Evolutionary conservation across 1,140 invertebrate genomes (phyloP), one percentile per base, ranked within the genome.

Genomic region (Bombus sibiricus): DNA sequence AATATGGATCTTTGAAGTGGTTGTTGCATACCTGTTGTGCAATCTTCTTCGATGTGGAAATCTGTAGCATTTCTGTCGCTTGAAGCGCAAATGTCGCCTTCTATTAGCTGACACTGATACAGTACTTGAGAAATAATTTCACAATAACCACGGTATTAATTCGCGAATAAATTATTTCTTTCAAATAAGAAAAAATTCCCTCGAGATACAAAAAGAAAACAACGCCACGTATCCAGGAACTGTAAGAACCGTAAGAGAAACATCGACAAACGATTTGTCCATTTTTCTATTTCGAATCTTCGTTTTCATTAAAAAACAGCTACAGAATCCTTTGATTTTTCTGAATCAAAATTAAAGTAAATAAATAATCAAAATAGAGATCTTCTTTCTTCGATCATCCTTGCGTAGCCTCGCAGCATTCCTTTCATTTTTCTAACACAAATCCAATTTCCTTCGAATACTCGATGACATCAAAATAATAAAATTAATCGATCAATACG

Each of bases 1-100:
- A 85, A 85, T 85, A 85, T 80, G 83, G 83, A 85, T 73, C 83
- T 80, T 80, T 85, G 25, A 64, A 85, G 83, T 64, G 47, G 62
- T 83, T 83, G 64, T 47, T 53, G 73, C 73, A 83, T 83, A 41
- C 81, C 47, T 77, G 43, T 53, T 77, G 81, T 66, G 81, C 81
- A 77, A 85, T 80, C 69, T 47, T 72, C 83, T 13, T 25, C 53
- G 77, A 85, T 78, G 83, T 71, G 53, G 57, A 79, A 80, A 79
- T 34, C 53, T 25, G 64, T 79, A 18, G 64, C 64, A 37, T 47
- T 79, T 69, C 77, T 80, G 64, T 69, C 78, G 53, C 32, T 80
- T n/a, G 0, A 34, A 53, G 64, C 69, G 78, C 64, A 80, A 80
- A 80, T 12, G 13, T 15, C 43, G 34, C 43, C 25, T 37, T 71